phyloP scores from a whole-genome alignment of 2,888 invertebrate genomes.

The Drosophila aldrichi region DNA sequence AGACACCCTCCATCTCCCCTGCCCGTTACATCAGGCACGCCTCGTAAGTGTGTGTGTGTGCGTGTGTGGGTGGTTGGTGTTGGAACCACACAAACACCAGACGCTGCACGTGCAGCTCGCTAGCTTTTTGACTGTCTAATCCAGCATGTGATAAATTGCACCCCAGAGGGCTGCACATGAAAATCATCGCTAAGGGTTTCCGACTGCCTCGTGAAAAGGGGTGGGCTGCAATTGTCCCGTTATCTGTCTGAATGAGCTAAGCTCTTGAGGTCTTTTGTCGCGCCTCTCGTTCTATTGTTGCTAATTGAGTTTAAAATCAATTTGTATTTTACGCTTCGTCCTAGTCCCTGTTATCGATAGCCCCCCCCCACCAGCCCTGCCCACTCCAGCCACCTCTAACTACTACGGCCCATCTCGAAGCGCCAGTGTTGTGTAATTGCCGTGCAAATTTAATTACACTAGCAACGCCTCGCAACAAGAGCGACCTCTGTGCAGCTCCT shows the following conservation, averaged over 20 bases:
- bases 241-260: constrained; percentile 32
- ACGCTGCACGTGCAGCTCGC: constrained; percentile 58
- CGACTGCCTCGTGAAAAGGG: not conserved
- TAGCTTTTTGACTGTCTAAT: constrained; percentile 84
- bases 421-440: constrained; percentile 82
- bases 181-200: constrained; percentile 61
- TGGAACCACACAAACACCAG: constrained; percentile 5
- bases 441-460: constrained; percentile 85
- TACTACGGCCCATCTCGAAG: not conserved
- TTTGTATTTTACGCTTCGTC: constrained; percentile 76
- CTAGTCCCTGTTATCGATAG: constrained; percentile 9
- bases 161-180: constrained; percentile 83
- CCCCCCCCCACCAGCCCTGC: no score
- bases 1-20: not conserved
- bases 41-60: constrained; percentile 15
- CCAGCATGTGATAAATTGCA: constrained; percentile 85
- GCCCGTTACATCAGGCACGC: not conserved
- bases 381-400: not conserved
- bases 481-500: not conserved
- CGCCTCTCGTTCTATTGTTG: constrained; percentile 59
- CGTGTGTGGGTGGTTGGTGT: not conserved
- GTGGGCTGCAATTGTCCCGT: constrained; percentile 23
- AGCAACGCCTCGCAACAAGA: constrained; percentile 50
- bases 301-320: constrained; percentile 86
- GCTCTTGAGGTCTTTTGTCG: constrained; percentile 40